Evolutionary conservation across 1,140 invertebrate genomes (phyloP).

Genomic region (Microplitis mediator): DNA sequence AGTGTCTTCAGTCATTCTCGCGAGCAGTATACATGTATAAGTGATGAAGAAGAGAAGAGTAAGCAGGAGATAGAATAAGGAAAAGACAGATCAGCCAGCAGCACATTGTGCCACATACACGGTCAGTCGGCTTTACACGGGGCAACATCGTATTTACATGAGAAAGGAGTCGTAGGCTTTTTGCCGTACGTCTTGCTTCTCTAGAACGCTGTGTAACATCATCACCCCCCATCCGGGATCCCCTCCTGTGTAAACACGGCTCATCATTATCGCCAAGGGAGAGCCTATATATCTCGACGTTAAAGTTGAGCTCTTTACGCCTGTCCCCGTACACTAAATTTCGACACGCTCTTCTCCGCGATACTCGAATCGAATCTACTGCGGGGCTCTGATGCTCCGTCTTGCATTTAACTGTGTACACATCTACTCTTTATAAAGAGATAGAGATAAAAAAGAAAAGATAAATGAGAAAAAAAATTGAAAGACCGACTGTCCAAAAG

Average conservation of each 20-base stretch:
- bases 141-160: slow-evolving; percentile 63
- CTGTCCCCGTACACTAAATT: slow-evolving; percentile 39
- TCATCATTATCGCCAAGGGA: slow-evolving; percentile 59
- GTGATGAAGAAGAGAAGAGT: not conserved
- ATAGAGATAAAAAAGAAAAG: too few species aligned
- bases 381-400: not conserved
- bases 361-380: not conserved
- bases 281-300: slow-evolving; percentile 50
- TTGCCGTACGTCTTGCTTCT: slow-evolving; percentile 18
- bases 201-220: not conserved
- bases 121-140: slow-evolving; percentile 59
- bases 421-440: too few species aligned
- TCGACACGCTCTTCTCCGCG: slow-evolving; percentile 30
- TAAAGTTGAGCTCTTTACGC: slow-evolving; percentile 40
- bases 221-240: slow-evolving; percentile 35
- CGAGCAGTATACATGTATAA: slow-evolving; percentile 1
- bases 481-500: too few species aligned
- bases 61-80: not conserved
- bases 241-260: slow-evolving; percentile 56
- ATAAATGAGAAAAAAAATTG: too few species aligned
- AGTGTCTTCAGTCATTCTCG: not conserved
- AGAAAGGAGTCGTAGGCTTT: slow-evolving; percentile 55
- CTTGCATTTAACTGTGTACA: not conserved
- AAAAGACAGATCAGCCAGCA: slow-evolving; percentile 15
- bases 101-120: slow-evolving; percentile 56